Evolutionary conservation across 2,888 invertebrate species (phyloP).

Genomic region (Balanococcus diminutus): DNA sequence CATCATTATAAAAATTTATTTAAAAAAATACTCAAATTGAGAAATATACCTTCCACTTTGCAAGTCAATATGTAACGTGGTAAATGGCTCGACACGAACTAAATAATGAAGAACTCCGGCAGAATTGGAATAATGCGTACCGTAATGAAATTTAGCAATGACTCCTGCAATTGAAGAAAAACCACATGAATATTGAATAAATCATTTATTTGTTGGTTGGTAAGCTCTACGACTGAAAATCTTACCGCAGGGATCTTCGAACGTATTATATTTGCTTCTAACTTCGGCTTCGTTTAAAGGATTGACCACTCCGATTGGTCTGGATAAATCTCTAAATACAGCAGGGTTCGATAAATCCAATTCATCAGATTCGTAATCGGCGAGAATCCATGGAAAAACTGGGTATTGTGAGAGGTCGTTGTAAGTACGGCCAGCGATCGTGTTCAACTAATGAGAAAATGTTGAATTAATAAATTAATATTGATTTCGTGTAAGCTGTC

Average conservation of each 20-base stretch:
- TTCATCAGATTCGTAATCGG: conserved; percentile 73
- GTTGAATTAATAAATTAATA: background rate
- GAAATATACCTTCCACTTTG: conserved; percentile 67
- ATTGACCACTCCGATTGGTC: conserved; percentile 77
- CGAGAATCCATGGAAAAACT: conserved; percentile 79
- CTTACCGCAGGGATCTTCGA: conserved; percentile 65
- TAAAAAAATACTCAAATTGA: too few species aligned
- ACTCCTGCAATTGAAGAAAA: conserved; percentile 60
- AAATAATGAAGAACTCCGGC: conserved; percentile 74
- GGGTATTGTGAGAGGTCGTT: conserved; percentile 82
- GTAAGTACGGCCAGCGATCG: conserved; percentile 76
- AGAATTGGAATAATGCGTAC: conserved; percentile 78
- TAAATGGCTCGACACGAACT: conserved; percentile 77
- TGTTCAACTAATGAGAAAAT: conserved; percentile 68
- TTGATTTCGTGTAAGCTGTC: too few species aligned
- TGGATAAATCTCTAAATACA: conserved; percentile 73
- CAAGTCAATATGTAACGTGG: conserved; percentile 75
- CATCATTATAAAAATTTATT: too few species aligned
- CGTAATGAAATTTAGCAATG: conserved; percentile 74
- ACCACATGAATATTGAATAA: too few species aligned
- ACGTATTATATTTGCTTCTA: conserved; percentile 67
- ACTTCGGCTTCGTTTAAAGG: conserved; percentile 69
- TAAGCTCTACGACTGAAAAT: background rate
- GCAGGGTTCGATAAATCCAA: conserved; percentile 70
- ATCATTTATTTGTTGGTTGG: too few species aligned